Evolutionary conservation across 2,113 vertebrate genomes (phyloP), one percentile per base, ranked within the genome.

Genomic region (Chaetura pelagica): DNA sequence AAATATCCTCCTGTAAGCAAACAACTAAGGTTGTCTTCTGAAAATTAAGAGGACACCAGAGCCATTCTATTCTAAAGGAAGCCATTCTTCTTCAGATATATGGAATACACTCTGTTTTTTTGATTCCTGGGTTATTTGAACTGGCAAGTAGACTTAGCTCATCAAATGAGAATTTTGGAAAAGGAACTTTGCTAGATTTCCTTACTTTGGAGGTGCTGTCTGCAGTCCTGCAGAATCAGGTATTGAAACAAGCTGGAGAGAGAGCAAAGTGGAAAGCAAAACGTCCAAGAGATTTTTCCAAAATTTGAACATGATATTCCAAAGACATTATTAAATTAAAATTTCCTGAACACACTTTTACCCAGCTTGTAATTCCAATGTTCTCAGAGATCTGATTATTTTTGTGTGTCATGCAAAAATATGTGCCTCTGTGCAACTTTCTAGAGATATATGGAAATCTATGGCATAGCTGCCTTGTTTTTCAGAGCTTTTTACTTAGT

Each of bases 401-500:
- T 95, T 84, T 73, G 14, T 77, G 42, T 88, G 42, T 76, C n/a
- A 62, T 42, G 10, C 26, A 34, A 58, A 81, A 80, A 30, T 61
- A 63, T 24, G 13, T 71, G 75, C 21, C 40, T 72, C 13, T 81
- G 48, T 26, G 29, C 18, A 61, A 46, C 40, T 66, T 69, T 12
- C 14, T 46, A 9, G 29, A 32, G 24, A 32, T 23, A 15, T 46
- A 40, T 75, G 44, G 46, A 62, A 57, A 84, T 9, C 10, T 76
- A 9, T 38, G 29, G 62, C 17, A 52, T 52, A 67, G 24, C 35
- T 84, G 15, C 19, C 18, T 20, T 34, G 7, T 69, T 83, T 79
- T 24, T 9, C 46, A 34, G 34, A 75, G 5, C 2, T 24, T 58
- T 69, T 58, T 35, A 4, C 2, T 5, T 11, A 4, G 1, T 5